Percentiles rank a stretch among this genome's conserved stretches.
Evolutionary conservation across 1,140 invertebrate genomes (phyloP).

Genomic region (Acyrthosiphon pisum): DNA sequence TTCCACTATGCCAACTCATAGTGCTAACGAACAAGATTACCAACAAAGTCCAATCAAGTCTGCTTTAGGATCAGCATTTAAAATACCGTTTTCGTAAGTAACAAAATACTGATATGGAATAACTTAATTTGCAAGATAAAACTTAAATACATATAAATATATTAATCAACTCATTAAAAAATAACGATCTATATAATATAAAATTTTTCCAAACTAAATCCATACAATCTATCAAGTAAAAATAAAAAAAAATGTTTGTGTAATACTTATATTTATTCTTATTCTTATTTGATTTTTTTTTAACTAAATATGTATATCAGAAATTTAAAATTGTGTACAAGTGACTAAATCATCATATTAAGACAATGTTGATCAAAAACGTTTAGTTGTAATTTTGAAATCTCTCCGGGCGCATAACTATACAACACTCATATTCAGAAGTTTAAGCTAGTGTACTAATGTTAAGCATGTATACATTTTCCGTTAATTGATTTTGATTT

Average conservation of each 20-base stretch:
- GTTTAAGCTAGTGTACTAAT: background rate
- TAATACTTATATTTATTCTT: background rate
- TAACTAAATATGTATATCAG: background rate
- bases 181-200: no score
- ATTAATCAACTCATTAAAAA: no score
- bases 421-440: background rate
- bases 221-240: no score
- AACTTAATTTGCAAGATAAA: background rate
- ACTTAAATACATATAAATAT: background rate
- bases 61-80: conserved; percentile 76
- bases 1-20: conserved; percentile 77
- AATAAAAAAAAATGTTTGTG: background rate
- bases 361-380: background rate
- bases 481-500: background rate
- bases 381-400: background rate
- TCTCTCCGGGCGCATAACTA: background rate
- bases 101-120: conserved; percentile 5
- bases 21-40: conserved; percentile 63
- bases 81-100: conserved; percentile 83
- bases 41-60: conserved; percentile 73
- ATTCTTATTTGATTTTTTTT: background rate
- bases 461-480: conserved; percentile 12
- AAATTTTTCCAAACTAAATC: no score
- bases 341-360: background rate
- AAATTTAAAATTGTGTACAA: background rate